phyloP scores from a whole-genome alignment of 2,797 vertebrate species.

The Pangasius larnaudii region DNA sequence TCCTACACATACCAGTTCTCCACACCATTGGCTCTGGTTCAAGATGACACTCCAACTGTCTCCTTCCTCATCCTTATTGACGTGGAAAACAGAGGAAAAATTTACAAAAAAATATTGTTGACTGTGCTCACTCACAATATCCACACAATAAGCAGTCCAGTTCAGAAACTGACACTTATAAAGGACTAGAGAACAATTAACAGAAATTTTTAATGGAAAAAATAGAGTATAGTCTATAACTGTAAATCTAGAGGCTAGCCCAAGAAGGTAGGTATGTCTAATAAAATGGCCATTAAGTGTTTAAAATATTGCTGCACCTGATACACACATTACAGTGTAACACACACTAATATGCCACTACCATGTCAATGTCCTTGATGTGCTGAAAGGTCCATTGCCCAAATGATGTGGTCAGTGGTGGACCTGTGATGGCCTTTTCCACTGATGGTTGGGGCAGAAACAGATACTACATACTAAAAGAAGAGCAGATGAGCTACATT shows the following conservation, averaged over 20 bases:
- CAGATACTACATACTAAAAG: not conserved
- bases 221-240: not conserved
- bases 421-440: not conserved
- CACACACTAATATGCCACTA: not conserved
- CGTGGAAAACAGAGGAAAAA: not conserved
- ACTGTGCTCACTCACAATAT: not conserved
- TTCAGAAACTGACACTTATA: not conserved
- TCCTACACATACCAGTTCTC: not conserved
- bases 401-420: not conserved
- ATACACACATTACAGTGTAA: not conserved
- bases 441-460: not conserved
- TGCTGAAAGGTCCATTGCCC: constrained; percentile 2
- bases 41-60: not conserved
- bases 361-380: not conserved
- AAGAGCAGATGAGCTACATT: not conserved
- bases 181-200: not conserved
- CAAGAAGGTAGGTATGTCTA: not conserved
- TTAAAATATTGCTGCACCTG: not conserved
- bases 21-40: not conserved
- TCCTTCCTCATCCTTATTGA: not conserved
- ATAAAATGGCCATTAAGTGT: not conserved
- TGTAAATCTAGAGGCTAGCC: not conserved
- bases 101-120: not conserved
- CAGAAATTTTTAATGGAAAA: not conserved
- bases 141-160: not conserved